A percentile compares a stretch with the other conserved stretches of the same genome.
Conservation (phyloP, 1,140 invertebrate genomes). For the Drosophila nebulosa region DNA sequence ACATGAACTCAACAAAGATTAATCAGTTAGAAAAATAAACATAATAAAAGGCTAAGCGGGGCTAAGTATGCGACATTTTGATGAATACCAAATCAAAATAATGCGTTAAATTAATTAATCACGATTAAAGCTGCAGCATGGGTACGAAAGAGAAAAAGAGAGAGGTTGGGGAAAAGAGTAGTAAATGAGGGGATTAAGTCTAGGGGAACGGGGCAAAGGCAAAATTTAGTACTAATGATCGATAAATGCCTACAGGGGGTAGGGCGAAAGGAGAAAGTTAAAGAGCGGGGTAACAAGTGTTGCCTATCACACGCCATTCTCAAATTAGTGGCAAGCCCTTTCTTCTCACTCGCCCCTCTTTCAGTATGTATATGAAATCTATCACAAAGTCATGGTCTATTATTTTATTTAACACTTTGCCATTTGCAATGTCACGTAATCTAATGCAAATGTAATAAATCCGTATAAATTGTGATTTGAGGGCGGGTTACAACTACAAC, state of each 20-base stretch:
- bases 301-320: conserved; percentile 69
- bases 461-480: conserved; percentile 52
- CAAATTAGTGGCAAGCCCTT: conserved; percentile 50
- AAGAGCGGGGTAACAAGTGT: conserved; percentile 55
- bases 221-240: conserved; percentile 46
- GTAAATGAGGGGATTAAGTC: conserved; percentile 36
- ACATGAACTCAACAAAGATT: conserved; percentile 39
- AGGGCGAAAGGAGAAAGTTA: background rate
- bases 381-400: conserved; percentile 32
- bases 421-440: conserved; percentile 63
- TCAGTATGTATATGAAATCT: conserved; percentile 7
- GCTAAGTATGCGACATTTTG: conserved; percentile 66
- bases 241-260: conserved; percentile 57
- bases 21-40: conserved; percentile 66
- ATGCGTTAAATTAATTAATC: conserved; percentile 76
- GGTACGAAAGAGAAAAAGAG: background rate
- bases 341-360: background rate
- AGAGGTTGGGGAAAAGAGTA: background rate
- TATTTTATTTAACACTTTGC: conserved; percentile 40
- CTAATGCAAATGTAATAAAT: conserved; percentile 71
- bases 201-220: background rate
- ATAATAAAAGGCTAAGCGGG: conserved; percentile 74
- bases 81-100: conserved; percentile 79
- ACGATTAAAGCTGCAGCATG: conserved; percentile 53
- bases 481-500: conserved; percentile 9